Conservation (phyloP, 1,140 invertebrate species). For the Doryteuthis pealeii region DNA sequence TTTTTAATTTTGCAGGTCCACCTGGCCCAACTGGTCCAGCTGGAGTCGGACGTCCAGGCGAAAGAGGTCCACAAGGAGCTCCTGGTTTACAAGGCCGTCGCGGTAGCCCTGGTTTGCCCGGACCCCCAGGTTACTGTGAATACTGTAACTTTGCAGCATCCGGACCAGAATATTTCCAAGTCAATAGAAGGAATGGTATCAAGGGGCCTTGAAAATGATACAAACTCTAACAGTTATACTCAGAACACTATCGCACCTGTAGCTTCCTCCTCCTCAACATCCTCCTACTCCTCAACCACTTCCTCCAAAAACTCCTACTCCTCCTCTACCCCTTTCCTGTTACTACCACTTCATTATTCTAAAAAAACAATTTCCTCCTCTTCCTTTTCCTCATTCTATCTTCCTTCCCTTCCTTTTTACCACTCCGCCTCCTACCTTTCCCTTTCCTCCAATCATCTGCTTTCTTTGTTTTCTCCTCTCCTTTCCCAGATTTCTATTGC, state of each 20-base stretch:
- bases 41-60: constrained; percentile 43
- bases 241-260: constrained; percentile 16
- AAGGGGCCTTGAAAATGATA: constrained; percentile 36
- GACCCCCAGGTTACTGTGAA: constrained; percentile 49
- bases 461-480: too few relatives aligned
- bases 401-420: too few relatives aligned
- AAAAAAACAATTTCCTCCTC: too few relatives aligned
- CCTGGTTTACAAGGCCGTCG: constrained; percentile 42
- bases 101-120: constrained; percentile 44
- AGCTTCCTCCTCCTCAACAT: too few relatives aligned
- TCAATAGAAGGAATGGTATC: constrained; percentile 26
- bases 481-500: too few relatives aligned
- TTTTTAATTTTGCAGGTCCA: constrained; percentile 47
- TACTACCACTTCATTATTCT: too few relatives aligned
- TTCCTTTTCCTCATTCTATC: too few relatives aligned
- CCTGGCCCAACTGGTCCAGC: constrained; percentile 45
- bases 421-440: too few relatives aligned
- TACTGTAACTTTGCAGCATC: constrained; percentile 39
- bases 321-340: too few relatives aligned
- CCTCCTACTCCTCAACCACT: neutral
- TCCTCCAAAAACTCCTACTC: neutral
- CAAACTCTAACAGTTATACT: constrained; percentile 23
- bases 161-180: constrained; percentile 33
- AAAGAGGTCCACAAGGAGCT: constrained; percentile 41
- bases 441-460: too few relatives aligned